Percentiles rank a stretch among this genome's conserved stretches.
phyloP scores from a whole-genome alignment of 2,797 vertebrate species.

The Pogoniulus pusillus region DNA sequence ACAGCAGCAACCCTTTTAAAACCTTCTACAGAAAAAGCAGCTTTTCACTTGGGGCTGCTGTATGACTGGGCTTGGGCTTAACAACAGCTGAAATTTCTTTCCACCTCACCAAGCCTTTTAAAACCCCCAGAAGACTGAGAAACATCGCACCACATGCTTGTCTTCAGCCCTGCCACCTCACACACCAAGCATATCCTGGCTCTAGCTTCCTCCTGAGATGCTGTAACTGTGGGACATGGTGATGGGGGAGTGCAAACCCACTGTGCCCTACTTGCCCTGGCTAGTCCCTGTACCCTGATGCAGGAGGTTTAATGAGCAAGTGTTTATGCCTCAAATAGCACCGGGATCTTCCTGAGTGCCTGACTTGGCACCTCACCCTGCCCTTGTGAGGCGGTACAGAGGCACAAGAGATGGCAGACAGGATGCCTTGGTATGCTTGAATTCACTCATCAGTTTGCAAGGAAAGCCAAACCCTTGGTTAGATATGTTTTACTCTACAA shows the following conservation, averaged over 20 bases:
- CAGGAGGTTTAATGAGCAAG: not conserved
- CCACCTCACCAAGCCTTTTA: not conserved
- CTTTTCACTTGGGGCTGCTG: not conserved
- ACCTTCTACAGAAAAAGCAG: not conserved
- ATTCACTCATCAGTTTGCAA: not conserved
- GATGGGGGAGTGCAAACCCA: not conserved
- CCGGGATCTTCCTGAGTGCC: not conserved
- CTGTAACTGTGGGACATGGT: rapidly evolving
- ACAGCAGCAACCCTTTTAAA: not conserved
- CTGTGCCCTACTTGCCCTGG: not conserved
- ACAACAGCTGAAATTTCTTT: not conserved
- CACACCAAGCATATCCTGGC: not conserved
- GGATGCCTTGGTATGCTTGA: not conserved
- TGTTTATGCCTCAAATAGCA: rapidly evolving
- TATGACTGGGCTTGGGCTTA: not conserved
- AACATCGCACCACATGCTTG: rapidly evolving
- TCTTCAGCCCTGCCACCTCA: rapidly evolving
- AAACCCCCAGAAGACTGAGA: not conserved
- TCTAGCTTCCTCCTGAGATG: rapidly evolving
- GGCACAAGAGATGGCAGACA: not conserved
- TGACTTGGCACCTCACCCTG: not conserved
- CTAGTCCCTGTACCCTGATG: rapidly evolving
- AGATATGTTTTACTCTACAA: not conserved
- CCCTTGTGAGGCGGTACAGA: rapidly evolving
- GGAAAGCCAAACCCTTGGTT: not conserved